phyloP scores from a whole-genome alignment of 2,113 vertebrate species.

The Ifrita kowaldi region DNA sequence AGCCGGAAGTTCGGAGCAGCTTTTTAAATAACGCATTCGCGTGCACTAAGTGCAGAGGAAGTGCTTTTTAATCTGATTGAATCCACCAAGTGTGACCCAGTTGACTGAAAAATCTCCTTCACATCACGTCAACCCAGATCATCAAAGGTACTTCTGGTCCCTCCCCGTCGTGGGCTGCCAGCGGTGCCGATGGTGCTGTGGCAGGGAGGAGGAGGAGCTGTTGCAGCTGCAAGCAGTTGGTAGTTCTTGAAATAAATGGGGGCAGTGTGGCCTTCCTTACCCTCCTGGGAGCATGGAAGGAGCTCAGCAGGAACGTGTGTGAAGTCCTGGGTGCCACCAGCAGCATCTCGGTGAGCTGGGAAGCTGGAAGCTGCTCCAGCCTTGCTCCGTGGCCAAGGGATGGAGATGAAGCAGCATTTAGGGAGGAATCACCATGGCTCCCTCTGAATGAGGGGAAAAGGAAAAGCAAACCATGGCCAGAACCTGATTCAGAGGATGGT shows the following conservation, averaged over 20 bases:
- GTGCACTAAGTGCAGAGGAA: background rate
- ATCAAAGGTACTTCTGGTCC: background rate
- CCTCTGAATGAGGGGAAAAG: background rate
- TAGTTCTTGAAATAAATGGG: background rate
- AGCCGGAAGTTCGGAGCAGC: background rate
- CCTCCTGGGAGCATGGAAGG: background rate
- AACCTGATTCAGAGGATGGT: background rate
- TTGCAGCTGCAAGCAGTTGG: background rate
- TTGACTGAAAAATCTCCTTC: background rate
- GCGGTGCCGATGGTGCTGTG: accelerated
- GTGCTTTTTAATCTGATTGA: background rate
- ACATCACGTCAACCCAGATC: accelerated
- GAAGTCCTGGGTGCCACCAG: background rate
- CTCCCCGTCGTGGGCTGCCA: accelerated
- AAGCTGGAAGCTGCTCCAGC: background rate
- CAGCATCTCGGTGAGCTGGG: accelerated
- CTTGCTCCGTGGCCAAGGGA: accelerated
- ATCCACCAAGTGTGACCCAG: background rate
- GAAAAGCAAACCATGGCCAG: background rate
- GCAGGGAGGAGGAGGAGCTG: background rate
- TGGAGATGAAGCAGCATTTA: background rate
- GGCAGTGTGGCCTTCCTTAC: background rate
- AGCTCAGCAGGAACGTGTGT: background rate
- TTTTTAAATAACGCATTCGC: background rate
- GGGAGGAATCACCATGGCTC: background rate